phyloP scores from a whole-genome alignment of 2,797 vertebrate species.

The Parauchenoglanis punctatus region DNA sequence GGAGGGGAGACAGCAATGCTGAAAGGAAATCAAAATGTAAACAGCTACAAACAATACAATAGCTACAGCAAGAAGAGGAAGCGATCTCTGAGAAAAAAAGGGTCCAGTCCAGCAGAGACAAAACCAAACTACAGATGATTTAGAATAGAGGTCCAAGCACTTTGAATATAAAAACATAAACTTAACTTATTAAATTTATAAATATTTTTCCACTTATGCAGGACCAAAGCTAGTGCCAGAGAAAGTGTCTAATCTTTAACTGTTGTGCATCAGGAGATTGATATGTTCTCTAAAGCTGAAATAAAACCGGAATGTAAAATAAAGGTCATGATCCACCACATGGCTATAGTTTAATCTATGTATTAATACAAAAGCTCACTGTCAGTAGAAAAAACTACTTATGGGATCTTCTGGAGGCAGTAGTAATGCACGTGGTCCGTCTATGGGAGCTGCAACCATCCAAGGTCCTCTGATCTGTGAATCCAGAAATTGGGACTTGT shows the following conservation, averaged over 20 bases:
- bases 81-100: not conserved
- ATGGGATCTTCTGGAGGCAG: not conserved
- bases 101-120: not conserved
- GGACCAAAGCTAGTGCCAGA: not conserved
- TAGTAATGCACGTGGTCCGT: slow-evolving; percentile 12
- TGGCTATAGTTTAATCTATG: not conserved
- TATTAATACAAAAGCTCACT: not conserved
- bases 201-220: not conserved
- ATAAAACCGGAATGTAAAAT: not conserved
- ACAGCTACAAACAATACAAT: not conserved
- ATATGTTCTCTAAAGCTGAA: not conserved
- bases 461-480: slow-evolving; percentile 75
- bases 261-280: not conserved
- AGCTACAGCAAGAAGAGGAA: not conserved
- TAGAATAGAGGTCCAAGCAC: not conserved
- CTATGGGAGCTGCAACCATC: slow-evolving; percentile 71
- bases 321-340: not conserved
- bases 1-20: not conserved
- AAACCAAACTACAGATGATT: not conserved
- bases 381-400: not conserved
- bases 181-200: not conserved
- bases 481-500: slow-evolving; percentile 25
- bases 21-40: not conserved
- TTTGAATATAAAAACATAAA: not conserved
- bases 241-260: not conserved